Base-by-base conservation (phyloP, 2,113 vertebrate genomes). In the Rhynchomys soricoides region DNA sequence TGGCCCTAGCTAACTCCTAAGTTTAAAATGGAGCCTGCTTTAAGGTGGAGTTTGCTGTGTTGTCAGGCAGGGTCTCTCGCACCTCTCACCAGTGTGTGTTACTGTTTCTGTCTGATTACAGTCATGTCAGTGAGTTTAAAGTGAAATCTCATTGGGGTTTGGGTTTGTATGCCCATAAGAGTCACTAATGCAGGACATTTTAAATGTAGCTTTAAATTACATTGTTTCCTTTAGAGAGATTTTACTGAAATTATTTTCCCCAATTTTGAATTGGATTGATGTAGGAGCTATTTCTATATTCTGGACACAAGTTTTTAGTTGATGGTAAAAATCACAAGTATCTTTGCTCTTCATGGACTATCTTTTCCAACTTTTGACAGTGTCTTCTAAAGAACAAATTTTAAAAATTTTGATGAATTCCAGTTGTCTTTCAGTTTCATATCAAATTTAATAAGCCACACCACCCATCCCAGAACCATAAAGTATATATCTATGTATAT, bases 341-440 rank as follows among this genome's bases (percentile, higher is more conserved):
- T 78, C 73, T 48, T 68, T 59, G 31, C 37, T 24, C 29, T 91
- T 87, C 77, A 15, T 74, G 52, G 12, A 0, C 9, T 75, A 7
- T 87, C 5, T 81, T 90, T 90, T 62, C 6, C 59, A 40, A 19
- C 77, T 90, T 43, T 82, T 73, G 57, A 57, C 43, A 16, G 3
- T 16, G 22, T 89, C 13, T 71, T 95, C 68, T 75, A 37, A 0
- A 45, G 34, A 17, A 71, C 3, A 10, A 68, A 85, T 13, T 0
- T 43, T 82, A 48, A 50, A n/a, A 57, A 70, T 91, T 94, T 77
- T 89, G 22, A 88, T 90, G 59, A 90, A 71, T 71, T 90, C 3
- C 19, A 64, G 6, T 64, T 86, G 71, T 90, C 10, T 21, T 37
- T 86, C 62, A 70, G n/a, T 89, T 82, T 78, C 55, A 52, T 29